phyloP scores from a whole-genome alignment of 1,140 invertebrate genomes.

The Euura lappo region DNA sequence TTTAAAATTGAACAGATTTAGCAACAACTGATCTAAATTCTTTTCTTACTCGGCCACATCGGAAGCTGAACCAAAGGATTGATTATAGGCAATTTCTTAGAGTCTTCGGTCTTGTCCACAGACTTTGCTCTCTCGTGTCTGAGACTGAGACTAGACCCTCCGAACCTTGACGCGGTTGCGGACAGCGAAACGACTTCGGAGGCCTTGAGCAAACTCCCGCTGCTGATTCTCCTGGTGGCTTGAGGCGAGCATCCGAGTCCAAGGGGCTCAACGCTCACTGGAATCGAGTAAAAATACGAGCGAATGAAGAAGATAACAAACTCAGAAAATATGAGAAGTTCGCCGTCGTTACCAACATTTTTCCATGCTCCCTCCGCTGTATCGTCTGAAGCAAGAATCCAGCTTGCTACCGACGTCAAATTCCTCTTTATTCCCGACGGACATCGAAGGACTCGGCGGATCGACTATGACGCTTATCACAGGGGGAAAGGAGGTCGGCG shows the following conservation, averaged over 20 bases:
- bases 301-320: background rate
- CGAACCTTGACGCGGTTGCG: constrained; percentile 63
- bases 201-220: constrained; percentile 76
- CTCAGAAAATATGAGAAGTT: no score
- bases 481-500: constrained; percentile 45
- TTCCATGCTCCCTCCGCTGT: constrained; percentile 51
- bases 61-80: constrained; percentile 86
- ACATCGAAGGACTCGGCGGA: constrained; percentile 56
- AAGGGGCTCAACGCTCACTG: constrained; percentile 53
- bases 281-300: constrained; percentile 17
- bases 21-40: constrained; percentile 11
- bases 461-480: constrained; percentile 54
- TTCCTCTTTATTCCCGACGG: constrained; percentile 54
- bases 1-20: constrained; percentile 25
- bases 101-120: constrained; percentile 62
- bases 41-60: constrained; percentile 79
- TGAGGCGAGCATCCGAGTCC: constrained; percentile 69
- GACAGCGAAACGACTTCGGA: constrained; percentile 65
- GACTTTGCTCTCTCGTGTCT: constrained; percentile 56
- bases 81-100: constrained; percentile 84
- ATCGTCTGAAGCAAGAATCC: constrained; percentile 38
- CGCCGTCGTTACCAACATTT: constrained; percentile 34
- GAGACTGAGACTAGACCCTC: constrained; percentile 51
- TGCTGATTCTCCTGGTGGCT: constrained; percentile 78
- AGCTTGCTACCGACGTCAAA: constrained; percentile 31